These are phyloP conservation scores for Drosophila borealis DNA, from an alignment of 2,888 invertebrate genomes.

Conservation along the genomic window DNA sequence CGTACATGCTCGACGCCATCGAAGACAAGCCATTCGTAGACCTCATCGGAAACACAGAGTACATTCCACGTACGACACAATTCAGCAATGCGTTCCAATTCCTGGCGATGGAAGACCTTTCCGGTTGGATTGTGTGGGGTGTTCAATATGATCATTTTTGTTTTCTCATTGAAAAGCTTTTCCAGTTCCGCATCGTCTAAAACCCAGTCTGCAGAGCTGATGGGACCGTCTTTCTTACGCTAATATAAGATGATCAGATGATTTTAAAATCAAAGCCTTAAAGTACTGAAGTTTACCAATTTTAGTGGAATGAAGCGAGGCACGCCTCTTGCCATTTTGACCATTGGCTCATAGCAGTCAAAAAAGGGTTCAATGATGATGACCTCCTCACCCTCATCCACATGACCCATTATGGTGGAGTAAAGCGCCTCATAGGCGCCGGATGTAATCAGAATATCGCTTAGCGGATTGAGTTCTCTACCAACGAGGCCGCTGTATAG, in stretches of 20 bases:
- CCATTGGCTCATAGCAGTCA: slow-evolving; percentile 99
- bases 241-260: slow-evolving; percentile 31
- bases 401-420: slow-evolving; percentile 92
- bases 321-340: slow-evolving; percentile 93
- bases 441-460: slow-evolving; percentile 94
- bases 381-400: slow-evolving; percentile 95
- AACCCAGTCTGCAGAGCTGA: slow-evolving; percentile 93
- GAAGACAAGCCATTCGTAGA: slow-evolving; percentile 98
- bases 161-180: slow-evolving; percentile 92
- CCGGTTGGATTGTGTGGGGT: slow-evolving; percentile 99
- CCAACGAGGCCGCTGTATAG: slow-evolving; percentile 93
- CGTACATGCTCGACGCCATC: slow-evolving; percentile 93
- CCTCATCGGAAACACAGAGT: slow-evolving; percentile 97
- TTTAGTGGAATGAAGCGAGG: slow-evolving; percentile 94
- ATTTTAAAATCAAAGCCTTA: neutral
- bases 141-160: slow-evolving; percentile 98
- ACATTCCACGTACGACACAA: slow-evolving; percentile 97
- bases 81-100: slow-evolving; percentile 91
- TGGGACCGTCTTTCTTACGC: slow-evolving; percentile 81
- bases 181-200: slow-evolving; percentile 93
- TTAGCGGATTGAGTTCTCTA: slow-evolving; percentile 92
- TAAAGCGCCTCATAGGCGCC: slow-evolving; percentile 98
- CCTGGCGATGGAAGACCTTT: slow-evolving; percentile 89
- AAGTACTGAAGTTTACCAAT: slow-evolving; percentile 87
- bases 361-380: slow-evolving; percentile 99